phyloP scores from a whole-genome alignment of 1,140 invertebrate genomes.

The Eumeta japonica region DNA sequence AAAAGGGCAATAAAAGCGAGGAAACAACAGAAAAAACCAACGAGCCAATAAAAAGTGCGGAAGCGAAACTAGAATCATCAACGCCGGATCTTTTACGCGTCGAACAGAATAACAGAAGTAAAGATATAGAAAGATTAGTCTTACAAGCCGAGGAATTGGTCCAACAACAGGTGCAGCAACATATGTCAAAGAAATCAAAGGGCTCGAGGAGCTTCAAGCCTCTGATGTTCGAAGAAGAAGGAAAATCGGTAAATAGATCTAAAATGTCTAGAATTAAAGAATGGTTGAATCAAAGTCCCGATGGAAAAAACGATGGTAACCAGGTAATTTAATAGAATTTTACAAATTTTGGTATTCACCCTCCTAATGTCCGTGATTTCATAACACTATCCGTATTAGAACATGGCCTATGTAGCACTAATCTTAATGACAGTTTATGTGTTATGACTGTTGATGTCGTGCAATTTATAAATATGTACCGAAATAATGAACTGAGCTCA shows the following conservation, averaged over 20 bases:
- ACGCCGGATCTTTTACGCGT: conserved; percentile 36
- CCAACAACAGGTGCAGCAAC: conserved; percentile 49
- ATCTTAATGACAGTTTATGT: conserved; percentile 5
- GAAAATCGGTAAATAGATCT: conserved; percentile 49
- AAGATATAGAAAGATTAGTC: conserved; percentile 66
- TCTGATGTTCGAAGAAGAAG: conserved; percentile 53
- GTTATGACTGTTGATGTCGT: conserved; percentile 2
- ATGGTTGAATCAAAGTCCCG: conserved; percentile 61
- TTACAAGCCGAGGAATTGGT: conserved; percentile 73
- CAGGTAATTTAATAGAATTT: conserved; percentile 33
- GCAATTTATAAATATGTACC: not conserved
- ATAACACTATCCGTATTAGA: too few relatives aligned
- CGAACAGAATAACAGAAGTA: conserved; percentile 34
- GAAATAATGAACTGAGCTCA: too few relatives aligned
- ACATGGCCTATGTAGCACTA: too few relatives aligned
- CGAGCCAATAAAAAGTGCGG: conserved; percentile 24
- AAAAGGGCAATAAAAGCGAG: conserved; percentile 11
- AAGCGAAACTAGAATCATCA: conserved; percentile 33
- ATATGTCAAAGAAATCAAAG: conserved; percentile 39
- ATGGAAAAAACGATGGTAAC: conserved; percentile 40
- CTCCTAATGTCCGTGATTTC: too few relatives aligned
- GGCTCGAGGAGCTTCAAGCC: conserved; percentile 55
- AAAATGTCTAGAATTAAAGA: conserved; percentile 70
- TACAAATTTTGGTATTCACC: too few relatives aligned
- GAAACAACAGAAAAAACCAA: too few relatives aligned